Conservation (phyloP, 2,888 invertebrate species). For the Tiliacea citrago region DNA sequence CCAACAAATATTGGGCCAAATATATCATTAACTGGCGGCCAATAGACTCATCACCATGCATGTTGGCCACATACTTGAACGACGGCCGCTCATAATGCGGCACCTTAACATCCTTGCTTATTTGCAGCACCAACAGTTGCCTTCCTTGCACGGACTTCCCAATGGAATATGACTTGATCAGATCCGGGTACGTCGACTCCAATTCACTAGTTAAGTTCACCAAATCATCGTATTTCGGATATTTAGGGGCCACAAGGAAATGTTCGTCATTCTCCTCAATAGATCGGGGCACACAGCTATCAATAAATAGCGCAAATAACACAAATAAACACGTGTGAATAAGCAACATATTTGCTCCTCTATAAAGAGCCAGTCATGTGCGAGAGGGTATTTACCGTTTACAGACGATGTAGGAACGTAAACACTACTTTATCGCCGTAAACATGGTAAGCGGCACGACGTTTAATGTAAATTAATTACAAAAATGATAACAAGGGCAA, state of each 20-base stretch:
- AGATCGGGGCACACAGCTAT: slow-evolving; percentile 79
- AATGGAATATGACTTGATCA: slow-evolving; percentile 93
- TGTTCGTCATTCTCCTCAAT: slow-evolving; percentile 86
- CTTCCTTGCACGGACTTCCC: slow-evolving; percentile 96
- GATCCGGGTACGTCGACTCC: slow-evolving; percentile 91
- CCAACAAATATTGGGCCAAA: slow-evolving; percentile 95
- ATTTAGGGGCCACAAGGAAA: slow-evolving; percentile 91
- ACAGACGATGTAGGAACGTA: slow-evolving; percentile 66
- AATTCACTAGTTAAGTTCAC: slow-evolving; percentile 92
- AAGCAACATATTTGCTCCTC: slow-evolving; percentile 75
- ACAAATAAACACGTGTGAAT: slow-evolving; percentile 77
- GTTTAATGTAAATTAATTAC: slow-evolving; percentile 50
- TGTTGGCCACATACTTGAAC: slow-evolving; percentile 98
- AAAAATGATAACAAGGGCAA: slow-evolving; percentile 63
- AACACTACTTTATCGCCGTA: slow-evolving; percentile 71
- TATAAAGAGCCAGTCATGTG: slow-evolving; percentile 56
- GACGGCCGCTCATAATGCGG: slow-evolving; percentile 94
- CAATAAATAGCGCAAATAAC: slow-evolving; percentile 80
- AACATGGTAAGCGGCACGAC: slow-evolving; percentile 70
- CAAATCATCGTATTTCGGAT: slow-evolving; percentile 93
- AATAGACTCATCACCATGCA: slow-evolving; percentile 98
- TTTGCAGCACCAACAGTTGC: slow-evolving; percentile 95
- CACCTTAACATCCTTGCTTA: slow-evolving; percentile 92
- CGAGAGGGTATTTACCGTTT: slow-evolving; percentile 53
- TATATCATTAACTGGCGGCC: slow-evolving; percentile 96